A percentile compares a stretch with the other conserved stretches of the same genome.
Conservation (phyloP, 2,888 invertebrate species). For the Nipponacmea schrenckii region DNA sequence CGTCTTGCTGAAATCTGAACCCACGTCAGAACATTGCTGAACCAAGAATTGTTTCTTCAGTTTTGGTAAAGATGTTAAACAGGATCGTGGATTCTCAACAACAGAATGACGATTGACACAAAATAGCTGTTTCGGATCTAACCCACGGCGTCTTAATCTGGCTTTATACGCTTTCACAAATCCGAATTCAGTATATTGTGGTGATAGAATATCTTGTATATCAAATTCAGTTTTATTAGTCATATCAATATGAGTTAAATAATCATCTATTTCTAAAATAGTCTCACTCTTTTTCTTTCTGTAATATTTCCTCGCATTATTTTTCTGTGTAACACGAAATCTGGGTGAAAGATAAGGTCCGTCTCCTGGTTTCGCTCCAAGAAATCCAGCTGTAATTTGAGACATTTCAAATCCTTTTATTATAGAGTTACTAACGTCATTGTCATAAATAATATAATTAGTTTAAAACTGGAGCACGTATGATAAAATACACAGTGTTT, state of each 20-base stretch:
- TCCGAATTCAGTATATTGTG: not conserved
- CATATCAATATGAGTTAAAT: not conserved
- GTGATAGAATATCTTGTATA: not conserved
- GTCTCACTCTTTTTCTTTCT: not conserved
- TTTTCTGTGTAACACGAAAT: not conserved
- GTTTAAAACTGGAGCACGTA: no score
- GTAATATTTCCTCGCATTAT: not conserved
- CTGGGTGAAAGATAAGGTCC: slow-evolving; percentile 1
- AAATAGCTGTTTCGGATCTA: not conserved
- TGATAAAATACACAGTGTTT: no score
- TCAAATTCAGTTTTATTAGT: not conserved
- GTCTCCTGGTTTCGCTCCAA: not conserved
- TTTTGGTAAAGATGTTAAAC: slow-evolving; percentile 1
- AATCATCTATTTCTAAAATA: not conserved
- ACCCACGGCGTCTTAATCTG: not conserved
- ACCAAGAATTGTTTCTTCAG: not conserved
- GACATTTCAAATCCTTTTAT: not conserved
- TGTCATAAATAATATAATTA: no score
- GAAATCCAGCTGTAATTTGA: not conserved
- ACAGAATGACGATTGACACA: not conserved
- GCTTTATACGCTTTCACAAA: slow-evolving; percentile 5
- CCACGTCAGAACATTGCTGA: not conserved
- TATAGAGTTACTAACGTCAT: no score
- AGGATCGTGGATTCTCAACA: not conserved
- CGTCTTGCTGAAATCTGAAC: not conserved